These are phyloP conservation scores for Cerastoderma edule DNA, from an alignment of 2,888 invertebrate genomes.

Conservation along the genomic window DNA sequence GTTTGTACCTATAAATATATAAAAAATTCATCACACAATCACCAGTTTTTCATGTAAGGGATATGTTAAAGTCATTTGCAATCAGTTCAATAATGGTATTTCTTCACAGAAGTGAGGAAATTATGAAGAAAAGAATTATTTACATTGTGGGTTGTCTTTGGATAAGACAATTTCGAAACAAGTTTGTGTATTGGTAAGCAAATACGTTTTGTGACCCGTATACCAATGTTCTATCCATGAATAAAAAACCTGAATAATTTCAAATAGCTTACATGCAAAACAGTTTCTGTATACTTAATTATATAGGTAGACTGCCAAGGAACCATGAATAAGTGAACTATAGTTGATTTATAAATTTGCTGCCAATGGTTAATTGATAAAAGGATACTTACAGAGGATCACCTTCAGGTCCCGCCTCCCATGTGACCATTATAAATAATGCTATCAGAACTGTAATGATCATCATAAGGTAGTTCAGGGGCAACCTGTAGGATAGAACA, in stretches of 20 bases:
- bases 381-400: constrained; percentile 29
- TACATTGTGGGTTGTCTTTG: not conserved
- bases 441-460: constrained; percentile 76
- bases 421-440: constrained; percentile 75
- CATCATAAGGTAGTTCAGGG: constrained; percentile 76
- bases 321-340: no score
- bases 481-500: constrained; percentile 68
- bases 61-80: no score
- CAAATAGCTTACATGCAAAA: no score
- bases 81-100: not conserved
- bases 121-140: not conserved
- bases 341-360: no score
- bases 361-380: no score
- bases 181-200: not conserved
- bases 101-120: not conserved
- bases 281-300: no score
- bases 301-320: no score
- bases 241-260: no score
- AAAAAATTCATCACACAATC: not conserved
- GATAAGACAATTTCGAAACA: not conserved
- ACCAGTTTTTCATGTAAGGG: not conserved
- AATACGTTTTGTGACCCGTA: not conserved
- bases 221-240: not conserved
- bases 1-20: constrained; percentile 52
- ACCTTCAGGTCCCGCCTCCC: constrained; percentile 61